Evolutionary conservation across 2,113 vertebrate genomes (phyloP), one percentile per base, ranked within the genome.

Genomic region (Xiphophorus couchianus): DNA sequence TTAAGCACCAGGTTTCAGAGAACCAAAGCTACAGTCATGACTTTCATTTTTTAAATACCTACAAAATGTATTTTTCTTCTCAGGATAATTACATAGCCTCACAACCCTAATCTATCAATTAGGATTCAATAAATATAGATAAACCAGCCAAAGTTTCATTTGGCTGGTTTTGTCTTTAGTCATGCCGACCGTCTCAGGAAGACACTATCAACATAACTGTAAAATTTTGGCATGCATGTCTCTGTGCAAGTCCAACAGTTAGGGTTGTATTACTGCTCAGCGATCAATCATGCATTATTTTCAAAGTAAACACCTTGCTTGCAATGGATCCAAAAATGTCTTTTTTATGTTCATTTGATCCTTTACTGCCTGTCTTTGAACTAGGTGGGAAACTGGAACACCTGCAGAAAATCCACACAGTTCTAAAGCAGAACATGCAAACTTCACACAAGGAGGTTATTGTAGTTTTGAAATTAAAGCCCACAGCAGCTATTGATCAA

Each of bases 351-450:
- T n/a, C 25, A 58, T n/a, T 25, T 58, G 51, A 58, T 11, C 25
- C 25, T 58, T 58, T 58, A n/a, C 51, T 58, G 25, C 5, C 13
- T 58, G 1, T n/a, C 48, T 70, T 60, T 58, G 22, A n/a, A 54
- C 44, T 33, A 27, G 11, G 9, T 27, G 5, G 11, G 48, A 60
- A 60, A 71, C 51, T n/a, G 10, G 25, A 60, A 30, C 48, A 33
- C 48, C 48, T 51, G n/a, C 48, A 58, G 29, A 58, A 58, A 69
- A 69, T 30, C 44, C 29, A 60, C 30, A 37, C 48, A 71, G 25
- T 25, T 42, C 31, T 28, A 31, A 71, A 33, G 11, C 51, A 35
- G 31, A 17, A 60, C 31, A 61, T 35, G 17, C 17, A 19, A 48
- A 37, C 7, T 54, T 29, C 7, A 69, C 48, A 48, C 68, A 58